Conservation (phyloP, 2,888 invertebrate species). For the Ormyrus pomaceus region DNA sequence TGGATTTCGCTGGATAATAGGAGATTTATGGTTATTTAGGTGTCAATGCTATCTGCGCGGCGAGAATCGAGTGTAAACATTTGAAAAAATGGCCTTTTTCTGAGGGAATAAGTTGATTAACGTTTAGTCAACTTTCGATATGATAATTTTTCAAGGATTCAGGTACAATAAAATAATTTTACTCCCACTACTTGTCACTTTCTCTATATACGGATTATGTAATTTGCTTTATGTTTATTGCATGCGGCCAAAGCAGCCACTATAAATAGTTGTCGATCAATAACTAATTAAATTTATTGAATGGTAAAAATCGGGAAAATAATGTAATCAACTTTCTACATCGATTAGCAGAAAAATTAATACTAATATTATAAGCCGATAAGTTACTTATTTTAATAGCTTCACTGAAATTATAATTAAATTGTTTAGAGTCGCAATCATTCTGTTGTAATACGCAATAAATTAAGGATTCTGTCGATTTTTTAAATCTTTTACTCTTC, state of each 20-base stretch:
- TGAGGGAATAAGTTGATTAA: not conserved
- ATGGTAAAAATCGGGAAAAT: not conserved
- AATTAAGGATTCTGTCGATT: too few species aligned
- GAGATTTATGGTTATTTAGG: too few species aligned
- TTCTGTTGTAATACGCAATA: not conserved
- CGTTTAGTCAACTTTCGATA: not conserved
- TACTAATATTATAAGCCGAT: too few species aligned
- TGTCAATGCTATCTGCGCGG: too few species aligned
- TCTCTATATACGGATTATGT: constrained; percentile 13
- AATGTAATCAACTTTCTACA: constrained; percentile 1
- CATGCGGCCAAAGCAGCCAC: not conserved
- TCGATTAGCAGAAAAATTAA: not conserved
- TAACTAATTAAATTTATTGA: constrained; percentile 29
- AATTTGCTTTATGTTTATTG: constrained; percentile 23
- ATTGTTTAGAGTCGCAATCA: not conserved
- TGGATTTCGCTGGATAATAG: too few species aligned
- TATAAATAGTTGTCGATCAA: constrained; percentile 23
- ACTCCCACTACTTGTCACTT: constrained; percentile 44
- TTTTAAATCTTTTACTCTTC: too few species aligned
- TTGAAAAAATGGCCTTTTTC: too few species aligned
- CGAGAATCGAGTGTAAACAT: not conserved
- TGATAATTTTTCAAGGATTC: not conserved
- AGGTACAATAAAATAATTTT: constrained; percentile 28
- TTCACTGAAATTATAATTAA: not conserved
- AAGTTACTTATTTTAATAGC: too few species aligned